A percentile compares a stretch with the other conserved stretches of the same genome.
These are phyloP conservation scores for Solenopsis fugax DNA, from an alignment of 1,140 invertebrate species.

Conservation along the genomic window DNA sequence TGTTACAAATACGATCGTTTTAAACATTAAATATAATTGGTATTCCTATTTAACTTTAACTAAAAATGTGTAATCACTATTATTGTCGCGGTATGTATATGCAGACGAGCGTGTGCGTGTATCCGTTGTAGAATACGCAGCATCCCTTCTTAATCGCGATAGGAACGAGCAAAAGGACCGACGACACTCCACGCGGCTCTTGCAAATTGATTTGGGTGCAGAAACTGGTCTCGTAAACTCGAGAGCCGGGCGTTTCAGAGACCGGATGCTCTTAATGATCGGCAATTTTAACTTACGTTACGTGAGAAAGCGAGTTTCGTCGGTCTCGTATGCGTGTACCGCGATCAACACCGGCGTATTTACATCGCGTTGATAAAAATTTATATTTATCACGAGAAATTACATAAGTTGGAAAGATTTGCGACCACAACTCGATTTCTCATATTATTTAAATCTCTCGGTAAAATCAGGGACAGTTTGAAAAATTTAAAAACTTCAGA, in stretches of 20 bases:
- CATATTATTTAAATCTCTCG: not conserved
- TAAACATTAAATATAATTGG: conserved; percentile 2
- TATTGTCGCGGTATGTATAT: not conserved
- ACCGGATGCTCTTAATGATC: conserved; percentile 77
- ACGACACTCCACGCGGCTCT: conserved; percentile 33
- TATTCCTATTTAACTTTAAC: not conserved
- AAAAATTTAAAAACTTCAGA: not conserved
- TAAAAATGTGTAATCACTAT: conserved; percentile 43
- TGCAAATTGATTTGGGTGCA: conserved; percentile 74
- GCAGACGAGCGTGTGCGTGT: not conserved
- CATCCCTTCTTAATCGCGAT: conserved; percentile 10
- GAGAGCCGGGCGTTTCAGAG: conserved; percentile 64
- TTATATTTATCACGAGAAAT: not conserved
- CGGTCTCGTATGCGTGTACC: conserved; percentile 1
- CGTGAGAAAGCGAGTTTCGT: conserved; percentile 61
- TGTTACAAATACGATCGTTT: not conserved
- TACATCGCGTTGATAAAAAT: not conserved
- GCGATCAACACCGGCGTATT: not conserved
- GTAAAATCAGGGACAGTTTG: not conserved
- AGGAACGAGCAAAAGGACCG: conserved; percentile 45
- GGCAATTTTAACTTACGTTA: conserved; percentile 73
- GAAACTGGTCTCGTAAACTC: conserved; percentile 76
- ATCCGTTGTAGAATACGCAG: not conserved
- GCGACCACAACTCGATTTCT: not conserved
- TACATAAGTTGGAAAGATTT: not conserved